A percentile compares a stretch with the other conserved stretches of the same genome.
These are phyloP conservation scores for Sebastes taczanowskii DNA, from an alignment of 2,797 vertebrate species.

Conservation along the genomic window DNA sequence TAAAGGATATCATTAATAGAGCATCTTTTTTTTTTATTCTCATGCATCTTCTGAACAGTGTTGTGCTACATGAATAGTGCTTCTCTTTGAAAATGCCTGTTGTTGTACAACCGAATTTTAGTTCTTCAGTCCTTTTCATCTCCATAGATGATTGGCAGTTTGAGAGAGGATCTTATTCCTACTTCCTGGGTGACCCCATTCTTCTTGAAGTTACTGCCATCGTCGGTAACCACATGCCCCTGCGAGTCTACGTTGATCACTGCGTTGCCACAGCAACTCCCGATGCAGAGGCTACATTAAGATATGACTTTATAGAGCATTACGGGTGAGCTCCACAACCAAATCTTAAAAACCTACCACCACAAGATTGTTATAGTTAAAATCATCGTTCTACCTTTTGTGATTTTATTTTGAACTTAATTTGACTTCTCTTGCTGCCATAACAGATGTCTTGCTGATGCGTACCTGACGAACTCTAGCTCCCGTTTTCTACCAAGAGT, in stretches of 20 bases:
- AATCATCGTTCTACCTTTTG: background rate
- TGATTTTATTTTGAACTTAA: background rate
- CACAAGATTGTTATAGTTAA: background rate
- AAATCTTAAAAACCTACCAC: background rate
- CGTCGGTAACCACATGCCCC: conserved; percentile 60
- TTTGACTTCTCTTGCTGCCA: background rate
- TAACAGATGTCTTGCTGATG: conserved; percentile 74
- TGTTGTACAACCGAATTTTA: background rate
- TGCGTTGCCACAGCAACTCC: conserved; percentile 74
- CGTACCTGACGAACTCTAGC: conserved; percentile 66
- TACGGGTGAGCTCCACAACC: conserved; percentile 62
- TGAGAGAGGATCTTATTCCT: conserved; percentile 55
- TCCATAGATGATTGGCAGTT: conserved; percentile 71
- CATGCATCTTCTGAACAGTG: background rate
- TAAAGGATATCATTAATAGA: background rate
- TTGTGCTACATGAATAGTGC: background rate
- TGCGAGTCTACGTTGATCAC: conserved; percentile 73
- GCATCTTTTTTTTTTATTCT: background rate
- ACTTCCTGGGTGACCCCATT: conserved; percentile 73
- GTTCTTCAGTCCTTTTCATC: background rate
- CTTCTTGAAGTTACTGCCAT: conserved; percentile 67
- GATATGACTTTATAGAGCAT: conserved; percentile 74
- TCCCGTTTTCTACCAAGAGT: conserved; percentile 68
- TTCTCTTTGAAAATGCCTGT: background rate
- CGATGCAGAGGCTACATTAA: conserved; percentile 32